Percentiles rank a stretch among this genome's conserved stretches.
phyloP scores from a whole-genome alignment of 2,888 invertebrate genomes.

The Branchipolynoe longqiensis region DNA sequence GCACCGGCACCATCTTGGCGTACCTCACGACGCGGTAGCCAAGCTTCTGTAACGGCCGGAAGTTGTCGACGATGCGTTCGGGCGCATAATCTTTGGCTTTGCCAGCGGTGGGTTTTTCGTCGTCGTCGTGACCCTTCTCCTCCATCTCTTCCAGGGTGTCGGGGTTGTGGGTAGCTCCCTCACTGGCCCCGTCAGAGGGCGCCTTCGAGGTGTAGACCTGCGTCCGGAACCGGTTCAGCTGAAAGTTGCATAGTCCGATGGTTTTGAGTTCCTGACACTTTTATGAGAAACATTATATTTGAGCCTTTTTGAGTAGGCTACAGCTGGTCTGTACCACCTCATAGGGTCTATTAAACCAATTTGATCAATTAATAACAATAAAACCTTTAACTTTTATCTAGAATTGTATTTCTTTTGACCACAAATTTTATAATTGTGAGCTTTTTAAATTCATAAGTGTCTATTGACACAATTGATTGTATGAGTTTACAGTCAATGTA shows the following conservation, averaged over 20 bases:
- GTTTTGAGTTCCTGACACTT: too few relatives aligned
- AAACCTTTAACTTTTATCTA: neutral
- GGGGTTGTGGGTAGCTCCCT: neutral
- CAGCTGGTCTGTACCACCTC: too few relatives aligned
- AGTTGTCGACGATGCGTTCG: slow-evolving; percentile 24
- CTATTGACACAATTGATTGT: too few relatives aligned
- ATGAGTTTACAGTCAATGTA: too few relatives aligned
- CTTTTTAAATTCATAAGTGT: too few relatives aligned
- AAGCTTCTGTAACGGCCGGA: neutral
- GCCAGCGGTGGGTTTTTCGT: too few relatives aligned
- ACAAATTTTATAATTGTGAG: neutral
- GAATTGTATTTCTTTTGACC: neutral
- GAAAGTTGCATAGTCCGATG: neutral
- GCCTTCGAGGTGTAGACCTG: neutral
- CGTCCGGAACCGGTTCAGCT: neutral
- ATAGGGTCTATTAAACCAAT: too few relatives aligned
- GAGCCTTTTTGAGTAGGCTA: too few relatives aligned
- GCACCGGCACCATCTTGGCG: neutral
- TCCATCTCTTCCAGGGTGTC: neutral
- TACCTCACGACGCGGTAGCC: neutral
- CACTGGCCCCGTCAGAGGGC: neutral
- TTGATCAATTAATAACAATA: neutral
- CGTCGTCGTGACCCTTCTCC: too few relatives aligned
- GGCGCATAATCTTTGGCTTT: too few relatives aligned
- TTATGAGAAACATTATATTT: too few relatives aligned